Conservation (phyloP, 2,113 vertebrate species). For the Thalassarche chlororhynchos region DNA sequence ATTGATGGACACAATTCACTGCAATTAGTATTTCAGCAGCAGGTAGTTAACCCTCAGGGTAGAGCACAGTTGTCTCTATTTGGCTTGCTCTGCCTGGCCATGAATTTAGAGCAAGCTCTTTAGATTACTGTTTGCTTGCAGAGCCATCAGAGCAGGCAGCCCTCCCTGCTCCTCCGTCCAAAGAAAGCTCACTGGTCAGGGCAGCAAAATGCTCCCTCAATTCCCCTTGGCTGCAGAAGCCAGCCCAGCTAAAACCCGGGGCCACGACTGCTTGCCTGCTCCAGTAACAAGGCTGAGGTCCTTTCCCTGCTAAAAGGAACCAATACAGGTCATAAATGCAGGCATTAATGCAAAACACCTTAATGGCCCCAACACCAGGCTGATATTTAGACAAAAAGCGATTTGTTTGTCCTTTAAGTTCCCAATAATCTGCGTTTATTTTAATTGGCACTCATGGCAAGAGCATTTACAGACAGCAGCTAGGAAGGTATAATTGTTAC, state of each 20-base stretch:
- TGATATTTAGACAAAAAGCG: not conserved
- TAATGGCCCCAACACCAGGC: not conserved
- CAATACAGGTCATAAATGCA: not conserved
- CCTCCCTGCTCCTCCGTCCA: not conserved
- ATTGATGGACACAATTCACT: conserved; percentile 31
- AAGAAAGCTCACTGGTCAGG: not conserved
- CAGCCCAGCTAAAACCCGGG: not conserved
- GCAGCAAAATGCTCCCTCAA: not conserved
- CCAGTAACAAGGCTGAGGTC: not conserved
- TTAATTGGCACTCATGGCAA: conserved; percentile 6
- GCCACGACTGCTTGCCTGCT: not conserved
- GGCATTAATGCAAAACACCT: not conserved
- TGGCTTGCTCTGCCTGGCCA: not conserved
- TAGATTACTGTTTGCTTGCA: not conserved
- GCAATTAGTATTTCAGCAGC: conserved; percentile 60
- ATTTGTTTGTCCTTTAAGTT: conserved; percentile 11
- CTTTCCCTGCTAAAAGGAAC: not conserved
- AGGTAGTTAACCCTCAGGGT: conserved; percentile 56
- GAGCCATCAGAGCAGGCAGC: not conserved
- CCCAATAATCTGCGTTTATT: conserved; percentile 20
- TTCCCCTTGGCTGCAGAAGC: not conserved
- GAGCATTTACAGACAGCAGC: not conserved
- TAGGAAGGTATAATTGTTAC: conserved; percentile 23
- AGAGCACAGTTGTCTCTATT: not conserved
- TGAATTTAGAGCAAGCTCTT: conserved; percentile 30